Conservation (phyloP, 2,113 vertebrate species). For the Brienomyrus brachyistius region DNA sequence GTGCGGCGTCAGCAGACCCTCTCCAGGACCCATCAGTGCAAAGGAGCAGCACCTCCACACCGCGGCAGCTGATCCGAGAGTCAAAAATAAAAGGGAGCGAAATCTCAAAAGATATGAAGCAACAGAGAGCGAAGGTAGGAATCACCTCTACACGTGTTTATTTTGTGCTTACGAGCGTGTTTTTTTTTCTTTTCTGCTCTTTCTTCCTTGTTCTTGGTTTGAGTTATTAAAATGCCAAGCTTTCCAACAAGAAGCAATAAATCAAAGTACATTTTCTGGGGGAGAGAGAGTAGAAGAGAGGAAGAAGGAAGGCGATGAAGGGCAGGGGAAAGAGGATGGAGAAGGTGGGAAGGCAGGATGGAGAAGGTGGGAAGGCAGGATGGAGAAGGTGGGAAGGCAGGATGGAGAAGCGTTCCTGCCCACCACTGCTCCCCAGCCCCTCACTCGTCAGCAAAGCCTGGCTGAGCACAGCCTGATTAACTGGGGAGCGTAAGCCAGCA, state of each 20-base stretch:
- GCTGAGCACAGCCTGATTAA: background rate
- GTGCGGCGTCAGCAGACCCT: background rate
- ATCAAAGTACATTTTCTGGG: conserved; percentile 65
- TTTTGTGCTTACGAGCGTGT: conserved; percentile 64
- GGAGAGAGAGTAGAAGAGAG: conserved; percentile 25
- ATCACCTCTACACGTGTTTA: conserved; percentile 44
- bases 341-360: background rate
- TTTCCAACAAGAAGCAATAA: conserved; percentile 68
- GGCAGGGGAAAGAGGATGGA: conserved; percentile 18
- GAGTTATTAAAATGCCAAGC: conserved; percentile 71
- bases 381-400: too few species aligned
- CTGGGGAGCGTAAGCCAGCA: background rate
- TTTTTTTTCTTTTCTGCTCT: conserved; percentile 28
- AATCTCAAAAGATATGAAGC: conserved; percentile 25
- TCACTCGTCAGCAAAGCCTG: background rate
- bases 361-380: background rate
- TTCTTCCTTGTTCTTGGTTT: conserved; percentile 49
- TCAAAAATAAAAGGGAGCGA: conserved; percentile 32
- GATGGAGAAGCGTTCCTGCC: conserved; percentile 12
- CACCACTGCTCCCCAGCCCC: conserved; percentile 27
- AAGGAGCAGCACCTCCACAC: conserved; percentile 23
- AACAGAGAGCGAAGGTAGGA: background rate
- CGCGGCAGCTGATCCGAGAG: conserved; percentile 30
- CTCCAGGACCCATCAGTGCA: conserved; percentile 10
- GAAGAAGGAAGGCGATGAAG: conserved; percentile 10